phyloP scores from a whole-genome alignment of 2,888 invertebrate genomes.

The Idaea straminata region DNA sequence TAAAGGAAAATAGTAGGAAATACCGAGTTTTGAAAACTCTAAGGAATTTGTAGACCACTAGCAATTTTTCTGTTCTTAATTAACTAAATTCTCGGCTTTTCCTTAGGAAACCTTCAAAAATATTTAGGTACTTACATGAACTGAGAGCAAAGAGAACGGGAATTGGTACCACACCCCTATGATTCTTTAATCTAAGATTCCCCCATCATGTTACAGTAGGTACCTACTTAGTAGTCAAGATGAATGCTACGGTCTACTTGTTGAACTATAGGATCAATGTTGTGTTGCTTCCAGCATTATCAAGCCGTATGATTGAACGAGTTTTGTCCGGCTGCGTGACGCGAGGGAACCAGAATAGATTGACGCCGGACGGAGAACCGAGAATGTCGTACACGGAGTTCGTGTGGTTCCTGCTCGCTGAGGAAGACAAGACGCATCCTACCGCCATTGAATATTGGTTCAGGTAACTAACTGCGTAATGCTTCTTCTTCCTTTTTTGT shows the following conservation, averaged over 20 bases:
- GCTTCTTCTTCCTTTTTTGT: not conserved
- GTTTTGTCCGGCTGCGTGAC: constrained; percentile 99
- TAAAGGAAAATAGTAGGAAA: not conserved
- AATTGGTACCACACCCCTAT: too few species aligned
- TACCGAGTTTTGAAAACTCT: too few species aligned
- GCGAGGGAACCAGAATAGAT: constrained; percentile 83
- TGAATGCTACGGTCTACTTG: too few species aligned
- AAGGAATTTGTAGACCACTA: too few species aligned
- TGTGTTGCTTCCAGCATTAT: constrained; percentile 85
- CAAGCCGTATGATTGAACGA: constrained; percentile 97
- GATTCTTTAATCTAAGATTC: too few species aligned
- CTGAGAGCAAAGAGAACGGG: too few species aligned
- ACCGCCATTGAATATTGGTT: constrained; percentile 98
- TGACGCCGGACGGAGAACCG: constrained; percentile 81
- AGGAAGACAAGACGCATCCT: constrained; percentile 98
- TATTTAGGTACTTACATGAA: too few species aligned
- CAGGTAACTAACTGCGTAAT: constrained; percentile 69
- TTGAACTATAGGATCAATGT: not conserved
- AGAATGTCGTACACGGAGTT: constrained; percentile 99
- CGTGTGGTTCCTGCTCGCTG: constrained; percentile 99
- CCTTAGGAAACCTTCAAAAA: too few species aligned
- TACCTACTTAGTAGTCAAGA: too few species aligned
- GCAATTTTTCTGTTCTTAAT: too few species aligned
- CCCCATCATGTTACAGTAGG: too few species aligned
- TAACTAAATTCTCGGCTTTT: too few species aligned